A percentile compares a stretch with the other conserved stretches of the same genome.
Conservation (phyloP, 2,888 invertebrate genomes). For the Chironomus riparius region DNA sequence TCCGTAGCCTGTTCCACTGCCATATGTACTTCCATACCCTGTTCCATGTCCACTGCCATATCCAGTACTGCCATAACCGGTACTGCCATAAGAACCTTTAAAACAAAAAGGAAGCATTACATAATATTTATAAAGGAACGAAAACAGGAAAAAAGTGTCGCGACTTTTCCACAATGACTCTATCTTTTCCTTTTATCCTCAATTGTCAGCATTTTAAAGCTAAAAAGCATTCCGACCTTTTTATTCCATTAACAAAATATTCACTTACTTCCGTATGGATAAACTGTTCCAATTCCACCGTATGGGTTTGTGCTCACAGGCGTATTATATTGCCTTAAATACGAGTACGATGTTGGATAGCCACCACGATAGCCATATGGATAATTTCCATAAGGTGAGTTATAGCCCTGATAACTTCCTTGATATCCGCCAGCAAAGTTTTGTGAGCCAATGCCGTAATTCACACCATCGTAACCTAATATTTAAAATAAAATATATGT, state of each 20-base stretch:
- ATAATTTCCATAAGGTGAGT: not conserved
- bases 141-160: too few species aligned
- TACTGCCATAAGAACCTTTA: not conserved
- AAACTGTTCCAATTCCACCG: constrained; percentile 21
- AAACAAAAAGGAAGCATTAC: not conserved
- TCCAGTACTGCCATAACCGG: too few species aligned
- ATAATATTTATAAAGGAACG: too few species aligned
- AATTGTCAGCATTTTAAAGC: too few species aligned
- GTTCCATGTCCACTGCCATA: not conserved
- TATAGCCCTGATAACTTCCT: not conserved
- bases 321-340: not conserved
- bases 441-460: not conserved
- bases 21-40: not conserved
- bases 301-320: constrained; percentile 8
- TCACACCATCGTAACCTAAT: constrained; percentile 15
- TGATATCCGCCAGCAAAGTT: constrained; percentile 14
- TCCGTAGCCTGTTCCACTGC: not conserved
- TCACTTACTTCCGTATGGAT: constrained; percentile 1
- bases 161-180: too few species aligned
- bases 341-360: not conserved
- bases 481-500: not conserved
- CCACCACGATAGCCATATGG: constrained; percentile 8
- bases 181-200: too few species aligned
- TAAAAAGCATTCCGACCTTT: not conserved
- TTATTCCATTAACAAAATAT: not conserved